Evolutionary conservation across 2,113 vertebrate genomes (phyloP), one percentile per base, ranked within the genome.

Genomic region (Pionites leucogaster): DNA sequence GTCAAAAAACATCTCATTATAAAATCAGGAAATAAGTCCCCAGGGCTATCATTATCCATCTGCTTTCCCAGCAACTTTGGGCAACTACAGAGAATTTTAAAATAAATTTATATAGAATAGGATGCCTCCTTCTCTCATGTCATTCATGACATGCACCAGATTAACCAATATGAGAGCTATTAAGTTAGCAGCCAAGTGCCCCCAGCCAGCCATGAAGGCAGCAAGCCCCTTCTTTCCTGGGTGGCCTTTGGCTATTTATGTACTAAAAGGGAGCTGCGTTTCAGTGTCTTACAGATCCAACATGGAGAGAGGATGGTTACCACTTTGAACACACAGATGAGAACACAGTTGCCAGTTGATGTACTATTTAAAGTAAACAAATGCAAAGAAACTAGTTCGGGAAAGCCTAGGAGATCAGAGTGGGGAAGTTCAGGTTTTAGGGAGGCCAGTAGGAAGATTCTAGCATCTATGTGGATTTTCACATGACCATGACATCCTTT

Each of bases 21-120:
- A 95, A 91, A 97, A 92, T 86, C 88, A 86, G 72, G 72, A 93
- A 95, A 64, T 65, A 92, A 82, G 62, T 96, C 96, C 93, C 96
- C 49, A n/a, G 74, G 76, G 91, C 62, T 89, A 91, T 93, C 89
- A 95, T 97, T 97, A 97, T 68, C 95, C 91, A 95, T 95, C 94
- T 96, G 96, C 65, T 93, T 89, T 91, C 65, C 77, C 47, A 89
- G 52, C 35, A 89, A 82, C n/a, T 94, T 93, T 11, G 71, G 65
- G 35, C 77, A 92, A 92, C 55, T 16, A 44, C 27, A 82, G 50
- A 41, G 68, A 77, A 87, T 79, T 91, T 89, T 87, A 47, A 94
- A 92, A 90, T 75, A 74, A 63, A 78, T 92, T 37, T 41, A 24
- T 71, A 68, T 19, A 75, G 64, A 28, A 69, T 59, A 19, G 64